These are phyloP conservation scores for Macrophya annulata DNA, from an alignment of 2,888 invertebrate species.

Conservation along the genomic window DNA sequence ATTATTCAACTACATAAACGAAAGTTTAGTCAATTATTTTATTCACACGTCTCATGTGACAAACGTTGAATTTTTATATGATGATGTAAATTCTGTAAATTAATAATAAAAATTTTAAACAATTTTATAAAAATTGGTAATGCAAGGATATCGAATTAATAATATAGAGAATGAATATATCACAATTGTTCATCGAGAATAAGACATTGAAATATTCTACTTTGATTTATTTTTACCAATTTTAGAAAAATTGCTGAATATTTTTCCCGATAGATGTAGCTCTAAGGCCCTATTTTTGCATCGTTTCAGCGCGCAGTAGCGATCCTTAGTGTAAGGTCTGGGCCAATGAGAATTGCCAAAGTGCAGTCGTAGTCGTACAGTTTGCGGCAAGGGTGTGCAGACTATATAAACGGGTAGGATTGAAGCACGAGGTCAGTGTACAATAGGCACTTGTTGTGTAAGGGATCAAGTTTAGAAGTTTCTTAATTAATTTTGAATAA, in stretches of 20 bases:
- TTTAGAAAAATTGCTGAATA: not conserved
- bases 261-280: slow-evolving; percentile 43
- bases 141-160: not conserved
- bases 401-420: slow-evolving; percentile 22
- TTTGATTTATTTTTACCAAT: not conserved
- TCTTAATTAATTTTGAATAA: not conserved
- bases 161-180: too few relatives aligned
- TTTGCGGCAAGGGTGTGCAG: not conserved
- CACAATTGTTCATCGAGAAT: not conserved
- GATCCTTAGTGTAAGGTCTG: not conserved
- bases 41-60: not conserved
- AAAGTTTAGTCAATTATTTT: not conserved
- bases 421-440: slow-evolving; percentile 25
- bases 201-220: not conserved
- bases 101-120: not conserved
- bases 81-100: not conserved
- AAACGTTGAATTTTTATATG: not conserved
- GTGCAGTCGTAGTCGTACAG: not conserved
- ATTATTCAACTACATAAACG: not conserved
- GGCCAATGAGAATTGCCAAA: slow-evolving; percentile 28
- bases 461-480: not conserved
- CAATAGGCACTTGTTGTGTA: slow-evolving; percentile 7
- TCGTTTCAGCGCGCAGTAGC: not conserved
- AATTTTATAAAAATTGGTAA: not conserved
- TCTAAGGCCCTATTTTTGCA: not conserved